Base-by-base conservation (phyloP, 2,888 invertebrate genomes). In the Hirtodrosophila duncani region DNA sequence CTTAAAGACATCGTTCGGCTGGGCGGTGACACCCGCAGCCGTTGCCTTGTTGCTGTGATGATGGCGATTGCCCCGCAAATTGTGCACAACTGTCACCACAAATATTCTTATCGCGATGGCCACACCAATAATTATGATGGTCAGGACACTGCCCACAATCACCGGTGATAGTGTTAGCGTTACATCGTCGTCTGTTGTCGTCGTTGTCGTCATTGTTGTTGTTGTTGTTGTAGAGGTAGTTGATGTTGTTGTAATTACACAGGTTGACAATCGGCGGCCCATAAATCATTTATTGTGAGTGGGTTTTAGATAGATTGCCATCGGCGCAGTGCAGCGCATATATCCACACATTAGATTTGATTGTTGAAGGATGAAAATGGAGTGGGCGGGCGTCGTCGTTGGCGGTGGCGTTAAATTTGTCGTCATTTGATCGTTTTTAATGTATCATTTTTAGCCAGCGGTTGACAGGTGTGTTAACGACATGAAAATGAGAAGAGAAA, bases 41-140 rank as follows among this genome's bases (percentile, higher is more conserved):
- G 85, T 83, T 42, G 84, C 83, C 67, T 86, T 86, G 62, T 77
- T 83, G 59, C 82, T 83, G 51, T 87, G 86, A 44, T 85, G 86
- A 44, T 85, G 86, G 26, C 85, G 85, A 75, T 86, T 87, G 37
- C 85, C 78, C 45, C 85, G 83, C 58, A 86, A 79, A 81, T 86
- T 86, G 69, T 85, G 81, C 63, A 87, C 65, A 72, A 86, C 87
- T 64, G 86, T 86, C 65, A 84, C 81, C 62, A 85, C 81, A 74
- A 86, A 86, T 81, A 86, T 85, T 51, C 86, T 70, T 62, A 87
- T 66, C 57, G 87, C 86, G 69, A 86, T 85, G 49, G 82, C 86
- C 63, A 86, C 66, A 63, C 86, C 86, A 75, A 86, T 87, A 72
- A 87, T 84, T 81, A 86, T 80, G 77, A 86, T 83, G 67, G 87